Percentiles rank a stretch among this genome's conserved stretches.
These are phyloP conservation scores for Spinibarbus caldwelli DNA, from an alignment of 2,797 vertebrate genomes.

Conservation along the genomic window DNA sequence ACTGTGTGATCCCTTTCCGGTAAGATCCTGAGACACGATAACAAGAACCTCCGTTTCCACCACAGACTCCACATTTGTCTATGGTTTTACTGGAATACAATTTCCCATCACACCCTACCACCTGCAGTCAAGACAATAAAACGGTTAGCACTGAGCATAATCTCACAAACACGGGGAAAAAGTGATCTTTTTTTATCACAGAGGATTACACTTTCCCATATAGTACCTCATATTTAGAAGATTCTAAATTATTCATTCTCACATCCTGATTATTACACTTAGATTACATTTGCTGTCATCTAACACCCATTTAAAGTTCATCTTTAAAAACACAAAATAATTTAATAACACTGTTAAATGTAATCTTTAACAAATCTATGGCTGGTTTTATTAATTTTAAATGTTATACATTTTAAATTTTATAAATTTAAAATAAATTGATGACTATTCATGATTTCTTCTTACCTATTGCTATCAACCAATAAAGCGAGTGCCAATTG, in stretches of 20 bases:
- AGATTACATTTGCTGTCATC: not conserved
- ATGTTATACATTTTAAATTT: not conserved
- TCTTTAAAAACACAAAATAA: not conserved
- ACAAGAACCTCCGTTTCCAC: slow-evolving; percentile 86
- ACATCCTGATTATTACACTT: not conserved
- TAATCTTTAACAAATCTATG: too few relatives aligned
- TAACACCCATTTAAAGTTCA: not conserved
- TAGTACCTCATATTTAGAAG: not conserved
- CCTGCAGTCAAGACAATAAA: slow-evolving; percentile 72
- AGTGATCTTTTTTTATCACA: not conserved
- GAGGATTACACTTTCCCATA: not conserved
- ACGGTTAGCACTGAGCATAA: not conserved
- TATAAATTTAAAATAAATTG: not conserved
- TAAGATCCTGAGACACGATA: slow-evolving; percentile 88
- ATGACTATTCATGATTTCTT: not conserved
- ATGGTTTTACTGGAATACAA: slow-evolving; percentile 83
- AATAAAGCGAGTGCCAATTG: not conserved
- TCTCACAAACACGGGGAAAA: not conserved
- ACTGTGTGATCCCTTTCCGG: slow-evolving; percentile 89
- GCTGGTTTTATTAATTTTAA: too few relatives aligned
- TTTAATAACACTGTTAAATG: too few relatives aligned
- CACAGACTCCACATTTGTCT: slow-evolving; percentile 89
- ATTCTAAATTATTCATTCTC: not conserved
- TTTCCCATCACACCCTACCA: slow-evolving; percentile 88
- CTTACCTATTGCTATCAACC: not conserved